These are phyloP conservation scores for Plestiodon gilberti DNA, from an alignment of 2,113 vertebrate genomes.

Conservation along the genomic window DNA sequence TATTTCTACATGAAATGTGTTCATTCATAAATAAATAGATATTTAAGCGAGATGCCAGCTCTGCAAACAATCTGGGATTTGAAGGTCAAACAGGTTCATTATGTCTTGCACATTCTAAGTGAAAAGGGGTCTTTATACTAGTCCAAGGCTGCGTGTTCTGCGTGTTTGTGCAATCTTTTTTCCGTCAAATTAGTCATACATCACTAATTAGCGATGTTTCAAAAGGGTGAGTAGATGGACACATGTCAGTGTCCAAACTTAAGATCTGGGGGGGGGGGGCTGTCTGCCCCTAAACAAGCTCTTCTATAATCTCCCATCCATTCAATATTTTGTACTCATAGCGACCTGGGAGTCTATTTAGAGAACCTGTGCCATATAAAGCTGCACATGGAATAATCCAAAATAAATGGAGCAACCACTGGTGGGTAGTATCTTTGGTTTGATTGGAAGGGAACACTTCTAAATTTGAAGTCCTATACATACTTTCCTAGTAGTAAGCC, in stretches of 20 bases:
- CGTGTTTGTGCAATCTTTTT: not conserved
- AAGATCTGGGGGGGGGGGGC: not conserved
- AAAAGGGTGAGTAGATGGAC: not conserved
- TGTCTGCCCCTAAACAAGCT: not conserved
- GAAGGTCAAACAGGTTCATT: slow-evolving; percentile 1
- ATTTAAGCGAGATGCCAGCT: slow-evolving; percentile 25
- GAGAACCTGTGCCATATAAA: no score
- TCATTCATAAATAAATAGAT: slow-evolving; percentile 17
- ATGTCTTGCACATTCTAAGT: not conserved
- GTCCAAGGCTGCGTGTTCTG: not conserved
- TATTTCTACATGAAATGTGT: slow-evolving; percentile 29
- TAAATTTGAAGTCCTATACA: not conserved
- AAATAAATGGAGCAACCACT: no score
- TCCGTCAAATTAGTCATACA: not conserved
- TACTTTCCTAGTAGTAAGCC: no score
- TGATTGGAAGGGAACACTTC: not conserved
- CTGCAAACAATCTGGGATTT: slow-evolving; percentile 1
- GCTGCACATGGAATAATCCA: not conserved
- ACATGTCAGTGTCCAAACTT: not conserved
- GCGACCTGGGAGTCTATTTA: no score
- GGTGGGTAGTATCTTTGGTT: no score
- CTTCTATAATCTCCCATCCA: not conserved
- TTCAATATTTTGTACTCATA: not conserved
- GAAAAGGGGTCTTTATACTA: not conserved
- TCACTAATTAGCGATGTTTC: not conserved